Conservation (phyloP, 2,113 vertebrate genomes). For the Tyrannus savana region DNA sequence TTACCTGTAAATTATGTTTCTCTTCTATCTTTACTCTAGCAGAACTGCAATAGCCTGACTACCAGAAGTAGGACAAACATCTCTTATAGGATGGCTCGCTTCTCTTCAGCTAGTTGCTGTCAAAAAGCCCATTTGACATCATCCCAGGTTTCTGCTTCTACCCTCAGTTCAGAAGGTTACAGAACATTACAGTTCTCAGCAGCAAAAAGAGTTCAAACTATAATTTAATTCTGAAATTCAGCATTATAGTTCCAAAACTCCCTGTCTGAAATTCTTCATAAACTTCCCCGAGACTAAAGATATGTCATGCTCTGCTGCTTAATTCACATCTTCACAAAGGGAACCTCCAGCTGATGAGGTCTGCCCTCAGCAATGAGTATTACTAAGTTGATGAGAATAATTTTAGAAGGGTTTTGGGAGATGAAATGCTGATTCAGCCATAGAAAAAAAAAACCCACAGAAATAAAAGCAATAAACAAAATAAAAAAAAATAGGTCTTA, state of each 20-base stretch:
- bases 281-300: not conserved
- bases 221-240: not conserved
- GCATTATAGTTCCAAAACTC: not conserved
- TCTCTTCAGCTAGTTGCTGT: not conserved
- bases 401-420: not conserved
- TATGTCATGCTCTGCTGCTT: not conserved
- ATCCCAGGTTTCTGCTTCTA: not conserved
- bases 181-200: not conserved
- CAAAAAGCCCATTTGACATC: not conserved
- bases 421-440: slow-evolving; percentile 20
- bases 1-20: not conserved
- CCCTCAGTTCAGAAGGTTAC: not conserved
- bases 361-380: not conserved
- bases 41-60: not conserved
- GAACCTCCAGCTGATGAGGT: not conserved
- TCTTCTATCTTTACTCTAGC: not conserved
- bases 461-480: slow-evolving; percentile 18
- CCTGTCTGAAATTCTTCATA: not conserved
- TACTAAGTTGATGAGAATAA: not conserved
- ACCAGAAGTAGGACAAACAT: not conserved
- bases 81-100: not conserved
- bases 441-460: not conserved
- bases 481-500: slow-evolving; percentile 8
- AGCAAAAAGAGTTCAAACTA: not conserved
- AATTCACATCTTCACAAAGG: not conserved